Conservation (phyloP, 2,113 vertebrate genomes). For the Corythaixoides concolor region DNA sequence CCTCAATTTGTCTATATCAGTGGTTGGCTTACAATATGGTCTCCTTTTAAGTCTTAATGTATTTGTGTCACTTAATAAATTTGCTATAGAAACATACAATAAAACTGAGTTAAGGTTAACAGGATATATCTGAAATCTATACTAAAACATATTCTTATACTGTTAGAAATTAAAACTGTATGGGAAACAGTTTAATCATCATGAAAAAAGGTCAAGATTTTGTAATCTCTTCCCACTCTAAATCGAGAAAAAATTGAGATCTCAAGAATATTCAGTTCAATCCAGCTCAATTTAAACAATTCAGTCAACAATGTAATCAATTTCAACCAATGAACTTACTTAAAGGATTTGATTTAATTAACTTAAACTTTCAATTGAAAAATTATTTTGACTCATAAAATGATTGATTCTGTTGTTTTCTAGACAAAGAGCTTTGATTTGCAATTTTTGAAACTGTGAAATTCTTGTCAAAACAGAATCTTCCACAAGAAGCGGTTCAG, state of each 20-base stretch:
- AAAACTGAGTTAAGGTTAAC: background rate
- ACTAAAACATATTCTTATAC: background rate
- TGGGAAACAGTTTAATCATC: slow-evolving; percentile 7
- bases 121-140: slow-evolving; percentile 36
- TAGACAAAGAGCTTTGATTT: background rate
- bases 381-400: background rate
- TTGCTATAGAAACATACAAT: background rate
- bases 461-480: background rate
- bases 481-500: background rate
- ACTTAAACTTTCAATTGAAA: background rate
- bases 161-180: slow-evolving; percentile 27
- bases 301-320: background rate
- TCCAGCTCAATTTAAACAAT: background rate
- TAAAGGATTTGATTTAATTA: background rate
- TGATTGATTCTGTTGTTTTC: background rate
- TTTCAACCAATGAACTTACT: background rate
- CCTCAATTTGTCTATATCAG: slow-evolving; percentile 27
- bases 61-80: slow-evolving; percentile 57
- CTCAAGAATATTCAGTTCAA: background rate
- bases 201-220: background rate
- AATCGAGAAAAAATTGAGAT: background rate
- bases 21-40: slow-evolving; percentile 20
- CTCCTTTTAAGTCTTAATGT: slow-evolving; percentile 1
- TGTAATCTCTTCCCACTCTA: background rate
- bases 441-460: background rate